Evolutionary conservation across 2,797 vertebrate species (phyloP).

Genomic region (Pogoniulus pusillus): DNA sequence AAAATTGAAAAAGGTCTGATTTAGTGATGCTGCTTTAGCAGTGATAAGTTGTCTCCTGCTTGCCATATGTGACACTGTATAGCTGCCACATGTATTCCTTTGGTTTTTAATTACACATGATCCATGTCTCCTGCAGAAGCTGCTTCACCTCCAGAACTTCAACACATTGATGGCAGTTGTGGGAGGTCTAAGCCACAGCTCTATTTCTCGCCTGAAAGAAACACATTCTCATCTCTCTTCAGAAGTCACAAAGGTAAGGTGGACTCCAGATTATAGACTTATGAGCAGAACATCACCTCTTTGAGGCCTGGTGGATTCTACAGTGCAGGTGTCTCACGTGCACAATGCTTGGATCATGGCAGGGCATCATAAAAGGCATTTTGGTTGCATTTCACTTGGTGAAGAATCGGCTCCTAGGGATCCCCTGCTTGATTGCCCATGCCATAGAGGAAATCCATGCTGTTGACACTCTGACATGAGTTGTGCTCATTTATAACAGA

Average conservation of each 20-base stretch:
- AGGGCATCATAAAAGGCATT: neutral
- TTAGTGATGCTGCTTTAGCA: neutral
- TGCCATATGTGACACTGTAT: neutral
- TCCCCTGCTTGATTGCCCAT: neutral
- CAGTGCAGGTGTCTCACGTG: neutral
- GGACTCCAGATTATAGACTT: neutral
- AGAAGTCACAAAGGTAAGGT: conserved; percentile 90
- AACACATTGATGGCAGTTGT: conserved; percentile 97
- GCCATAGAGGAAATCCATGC: neutral
- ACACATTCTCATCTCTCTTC: conserved; percentile 89
- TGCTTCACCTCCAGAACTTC: conserved; percentile 94
- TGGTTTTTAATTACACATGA: neutral
- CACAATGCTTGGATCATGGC: neutral
- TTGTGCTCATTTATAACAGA: neutral
- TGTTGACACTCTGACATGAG: neutral
- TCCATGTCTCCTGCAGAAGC: conserved; percentile 81
- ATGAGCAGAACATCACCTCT: neutral
- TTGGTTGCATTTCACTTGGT: neutral
- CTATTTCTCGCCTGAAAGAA: conserved; percentile 95
- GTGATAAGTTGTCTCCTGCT: neutral
- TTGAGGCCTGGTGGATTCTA: neutral
- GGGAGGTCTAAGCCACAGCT: conserved; percentile 95
- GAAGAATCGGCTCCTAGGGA: neutral
- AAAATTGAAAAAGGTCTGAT: neutral
- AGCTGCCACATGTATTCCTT: neutral